Evolutionary conservation across 2,113 vertebrate species (phyloP).

Genomic region (Pituophis catenifer): DNA sequence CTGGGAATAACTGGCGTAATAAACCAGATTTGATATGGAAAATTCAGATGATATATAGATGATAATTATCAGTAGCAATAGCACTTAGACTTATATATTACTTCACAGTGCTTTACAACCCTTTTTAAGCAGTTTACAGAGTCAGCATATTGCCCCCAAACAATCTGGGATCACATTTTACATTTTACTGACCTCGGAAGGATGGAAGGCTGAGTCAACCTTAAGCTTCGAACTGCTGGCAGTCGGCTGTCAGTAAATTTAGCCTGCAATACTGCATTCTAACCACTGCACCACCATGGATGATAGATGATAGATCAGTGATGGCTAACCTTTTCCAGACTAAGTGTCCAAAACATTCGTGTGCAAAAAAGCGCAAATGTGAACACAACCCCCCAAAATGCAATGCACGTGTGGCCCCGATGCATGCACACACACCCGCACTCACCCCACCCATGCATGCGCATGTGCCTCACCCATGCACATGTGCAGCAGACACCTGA

Average conservation of each 20-base stretch:
- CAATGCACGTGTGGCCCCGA: too few species aligned
- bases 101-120: not conserved
- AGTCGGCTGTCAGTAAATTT: not conserved
- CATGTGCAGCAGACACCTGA: too few species aligned
- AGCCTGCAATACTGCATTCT: not conserved
- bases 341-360: too few species aligned
- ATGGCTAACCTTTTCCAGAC: too few species aligned
- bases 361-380: too few species aligned
- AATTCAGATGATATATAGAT: not conserved
- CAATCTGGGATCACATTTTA: not conserved
- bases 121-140: not conserved
- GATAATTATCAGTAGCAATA: not conserved
- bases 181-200: not conserved
- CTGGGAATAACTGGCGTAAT: not conserved
- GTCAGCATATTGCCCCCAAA: not conserved
- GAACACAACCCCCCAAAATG: too few species aligned
- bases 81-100: not conserved
- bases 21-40: not conserved
- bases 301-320: not conserved
- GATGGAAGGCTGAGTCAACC: not conserved
- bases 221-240: not conserved
- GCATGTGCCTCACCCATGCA: too few species aligned
- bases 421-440: too few species aligned
- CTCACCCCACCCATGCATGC: too few species aligned
- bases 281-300: not conserved